Percentiles rank a stretch among this genome's conserved stretches.
These are phyloP conservation scores for Drosophila anomalipes DNA, from an alignment of 2,888 invertebrate species.

Conservation along the genomic window DNA sequence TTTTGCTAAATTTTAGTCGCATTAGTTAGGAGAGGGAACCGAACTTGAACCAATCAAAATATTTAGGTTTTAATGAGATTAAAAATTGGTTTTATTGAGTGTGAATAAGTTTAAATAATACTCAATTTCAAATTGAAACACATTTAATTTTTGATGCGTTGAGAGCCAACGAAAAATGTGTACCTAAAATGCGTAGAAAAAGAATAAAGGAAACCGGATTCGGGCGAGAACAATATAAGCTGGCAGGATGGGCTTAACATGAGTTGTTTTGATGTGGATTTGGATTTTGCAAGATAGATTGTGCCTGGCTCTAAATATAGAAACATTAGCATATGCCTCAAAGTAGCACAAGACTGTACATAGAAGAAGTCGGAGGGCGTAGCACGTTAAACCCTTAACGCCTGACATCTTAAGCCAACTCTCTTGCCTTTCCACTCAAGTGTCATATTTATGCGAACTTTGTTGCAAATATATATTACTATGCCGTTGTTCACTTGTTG, in stretches of 20 bases:
- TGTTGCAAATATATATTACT: conserved; percentile 49
- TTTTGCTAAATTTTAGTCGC: background rate
- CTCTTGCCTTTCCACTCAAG: conserved; percentile 34
- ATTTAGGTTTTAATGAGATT: background rate
- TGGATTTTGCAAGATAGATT: conserved; percentile 24
- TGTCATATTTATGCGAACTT: conserved; percentile 61
- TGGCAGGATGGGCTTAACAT: conserved; percentile 22
- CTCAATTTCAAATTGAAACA: background rate
- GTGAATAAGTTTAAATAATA: background rate
- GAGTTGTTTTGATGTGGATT: conserved; percentile 21
- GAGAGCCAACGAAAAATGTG: conserved; percentile 1
- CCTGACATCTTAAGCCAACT: conserved; percentile 30
- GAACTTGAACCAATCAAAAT: background rate
- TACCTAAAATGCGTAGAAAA: conserved; percentile 13
- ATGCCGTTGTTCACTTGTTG: conserved; percentile 27
- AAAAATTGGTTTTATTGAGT: background rate
- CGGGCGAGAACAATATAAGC: conserved; percentile 19
- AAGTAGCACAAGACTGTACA: conserved; percentile 7
- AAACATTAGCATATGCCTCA: conserved; percentile 18
- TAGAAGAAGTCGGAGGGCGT: background rate
- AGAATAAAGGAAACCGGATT: background rate
- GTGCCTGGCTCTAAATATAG: conserved; percentile 13
- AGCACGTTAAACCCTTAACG: conserved; percentile 33
- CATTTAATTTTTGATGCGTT: background rate
- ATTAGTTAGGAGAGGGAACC: background rate